Conservation (phyloP, 2,797 vertebrate genomes). For the Lutjanus argentimaculatus region DNA sequence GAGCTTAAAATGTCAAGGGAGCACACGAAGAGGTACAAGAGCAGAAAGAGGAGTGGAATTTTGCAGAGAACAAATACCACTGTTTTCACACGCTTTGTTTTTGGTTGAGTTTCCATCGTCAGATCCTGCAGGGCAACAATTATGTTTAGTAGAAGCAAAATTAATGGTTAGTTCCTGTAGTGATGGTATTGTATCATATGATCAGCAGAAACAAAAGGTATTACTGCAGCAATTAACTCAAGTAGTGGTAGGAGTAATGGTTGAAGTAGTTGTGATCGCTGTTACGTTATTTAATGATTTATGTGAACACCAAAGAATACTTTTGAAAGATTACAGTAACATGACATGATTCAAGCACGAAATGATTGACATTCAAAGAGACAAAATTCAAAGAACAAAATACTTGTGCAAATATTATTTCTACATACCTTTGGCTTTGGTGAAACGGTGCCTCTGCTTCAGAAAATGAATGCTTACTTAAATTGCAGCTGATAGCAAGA, state of each 20-base stretch:
- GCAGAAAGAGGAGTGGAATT: constrained; percentile 85
- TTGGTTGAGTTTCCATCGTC: constrained; percentile 28
- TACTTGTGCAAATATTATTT: background rate
- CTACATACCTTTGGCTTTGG: constrained; percentile 29
- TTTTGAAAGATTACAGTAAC: too few species aligned
- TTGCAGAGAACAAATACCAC: constrained; percentile 80
- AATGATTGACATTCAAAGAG: too few species aligned
- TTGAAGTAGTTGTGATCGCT: too few species aligned
- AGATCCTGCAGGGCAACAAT: background rate
- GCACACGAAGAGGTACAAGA: constrained; percentile 90
- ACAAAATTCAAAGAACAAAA: too few species aligned
- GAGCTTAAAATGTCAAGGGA: constrained; percentile 90
- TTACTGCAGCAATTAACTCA: too few species aligned
- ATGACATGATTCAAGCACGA: too few species aligned
- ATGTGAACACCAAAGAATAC: too few species aligned
- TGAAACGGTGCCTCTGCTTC: background rate
- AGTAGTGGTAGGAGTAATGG: too few species aligned
- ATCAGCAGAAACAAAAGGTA: too few species aligned
- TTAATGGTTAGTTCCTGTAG: background rate
- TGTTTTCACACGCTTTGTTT: constrained; percentile 48
- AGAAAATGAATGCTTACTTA: background rate
- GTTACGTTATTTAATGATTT: too few species aligned
- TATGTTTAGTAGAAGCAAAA: background rate
- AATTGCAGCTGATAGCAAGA: background rate
- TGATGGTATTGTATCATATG: background rate